phyloP scores from a whole-genome alignment of 2,797 vertebrate species.

The Sebastes umbrosus region DNA sequence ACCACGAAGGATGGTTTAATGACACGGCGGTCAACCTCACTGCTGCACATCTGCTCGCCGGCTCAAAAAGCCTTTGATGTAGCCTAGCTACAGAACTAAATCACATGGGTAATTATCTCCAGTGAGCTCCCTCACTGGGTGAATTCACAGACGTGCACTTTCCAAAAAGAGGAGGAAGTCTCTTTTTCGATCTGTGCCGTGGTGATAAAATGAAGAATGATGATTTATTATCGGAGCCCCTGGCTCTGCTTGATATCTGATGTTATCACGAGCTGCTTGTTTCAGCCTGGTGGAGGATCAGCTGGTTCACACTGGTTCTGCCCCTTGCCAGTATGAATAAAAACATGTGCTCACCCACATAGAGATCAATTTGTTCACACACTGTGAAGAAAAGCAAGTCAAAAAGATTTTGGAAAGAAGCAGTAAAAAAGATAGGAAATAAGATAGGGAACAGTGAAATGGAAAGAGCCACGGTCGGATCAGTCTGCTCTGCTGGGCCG shows the following conservation, averaged over 20 bases:
- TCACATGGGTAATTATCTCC: conserved; percentile 62
- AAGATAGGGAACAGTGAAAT: background rate
- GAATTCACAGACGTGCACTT: conserved; percentile 29
- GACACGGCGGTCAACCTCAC: conserved; percentile 67
- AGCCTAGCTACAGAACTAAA: conserved; percentile 33
- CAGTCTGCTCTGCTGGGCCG: background rate
- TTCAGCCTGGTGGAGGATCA: conserved; percentile 14
- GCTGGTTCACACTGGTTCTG: conserved; percentile 17
- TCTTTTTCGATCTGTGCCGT: background rate
- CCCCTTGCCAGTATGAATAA: background rate
- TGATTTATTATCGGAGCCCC: conserved; percentile 30
- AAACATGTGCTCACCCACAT: background rate
- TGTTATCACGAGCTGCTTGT: conserved; percentile 36
- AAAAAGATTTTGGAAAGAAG: background rate
- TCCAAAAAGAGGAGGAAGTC: conserved; percentile 20
- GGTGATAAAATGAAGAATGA: conserved; percentile 24
- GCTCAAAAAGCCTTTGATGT: conserved; percentile 58
- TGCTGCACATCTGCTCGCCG: conserved; percentile 63
- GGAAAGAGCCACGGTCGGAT: background rate
- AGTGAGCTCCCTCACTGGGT: conserved; percentile 33
- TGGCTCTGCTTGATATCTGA: conserved; percentile 41
- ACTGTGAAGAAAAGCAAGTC: background rate
- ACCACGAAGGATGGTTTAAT: conserved; percentile 62
- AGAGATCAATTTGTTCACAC: background rate
- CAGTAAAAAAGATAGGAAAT: background rate